A percentile compares a stretch with the other conserved stretches of the same genome.
phyloP scores from a whole-genome alignment of 2,113 vertebrate genomes.

The Melanostigma gelatinosum region DNA sequence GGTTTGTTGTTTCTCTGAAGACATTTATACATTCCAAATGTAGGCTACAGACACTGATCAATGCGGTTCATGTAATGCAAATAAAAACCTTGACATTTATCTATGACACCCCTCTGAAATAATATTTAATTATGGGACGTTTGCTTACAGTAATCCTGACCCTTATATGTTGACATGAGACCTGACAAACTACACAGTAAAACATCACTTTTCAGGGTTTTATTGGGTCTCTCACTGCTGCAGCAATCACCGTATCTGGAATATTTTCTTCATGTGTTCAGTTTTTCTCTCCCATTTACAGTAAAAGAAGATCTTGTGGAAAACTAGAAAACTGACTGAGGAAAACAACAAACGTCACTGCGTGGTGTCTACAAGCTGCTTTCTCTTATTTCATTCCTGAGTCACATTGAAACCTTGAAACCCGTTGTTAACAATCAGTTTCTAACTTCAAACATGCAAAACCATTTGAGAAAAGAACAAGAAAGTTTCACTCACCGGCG shows the following conservation, averaged over 20 bases:
- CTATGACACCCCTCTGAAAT: neutral
- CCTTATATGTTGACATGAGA: neutral
- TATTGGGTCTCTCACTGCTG: neutral
- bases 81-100: neutral
- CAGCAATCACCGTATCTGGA: neutral
- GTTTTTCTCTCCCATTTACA: neutral
- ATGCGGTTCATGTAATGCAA: neutral
- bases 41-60: neutral
- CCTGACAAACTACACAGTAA: neutral
- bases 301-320: neutral
- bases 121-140: neutral
- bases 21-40: neutral
- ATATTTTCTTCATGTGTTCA: neutral
- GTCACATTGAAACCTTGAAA: neutral
- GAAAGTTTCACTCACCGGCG: slow-evolving; percentile 86
- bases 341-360: slow-evolving; percentile 12
- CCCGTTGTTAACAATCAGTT: neutral
- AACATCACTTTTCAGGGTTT: neutral
- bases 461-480: slow-evolving; percentile 27
- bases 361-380: neutral
- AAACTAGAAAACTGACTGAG: slow-evolving; percentile 8
- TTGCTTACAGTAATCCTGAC: neutral
- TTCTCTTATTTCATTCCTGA: neutral
- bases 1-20: neutral
- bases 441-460: slow-evolving; percentile 23